Base-by-base conservation (phyloP, 92 coral and sea anemone genomes). In the Ricordea florida region DNA sequence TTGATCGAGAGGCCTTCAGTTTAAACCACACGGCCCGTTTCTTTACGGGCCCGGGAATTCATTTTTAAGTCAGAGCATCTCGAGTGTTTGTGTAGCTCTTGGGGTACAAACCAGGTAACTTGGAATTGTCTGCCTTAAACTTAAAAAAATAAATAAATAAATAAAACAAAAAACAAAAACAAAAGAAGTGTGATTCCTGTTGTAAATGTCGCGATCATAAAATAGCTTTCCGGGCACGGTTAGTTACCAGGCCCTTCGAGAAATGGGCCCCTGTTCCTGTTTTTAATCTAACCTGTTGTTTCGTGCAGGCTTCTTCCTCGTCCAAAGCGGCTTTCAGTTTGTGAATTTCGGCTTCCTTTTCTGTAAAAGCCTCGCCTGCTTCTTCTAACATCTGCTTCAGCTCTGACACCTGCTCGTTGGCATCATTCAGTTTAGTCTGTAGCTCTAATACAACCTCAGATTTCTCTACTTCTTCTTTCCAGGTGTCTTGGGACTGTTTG, bases 321-420 rank as follows among this genome's bases (percentile, higher is more conserved):
- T 81, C 92, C 15, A 66, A 20, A 3, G 92, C 89, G 0, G 76
- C 64, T 57, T 45, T 82, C 72, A 90, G 55, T 46, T 79, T 72
- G 10, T n/a, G 32, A 1, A 85, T 85, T 36, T 79, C 82, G 0
- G 81, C 60, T 57, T 85, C 90, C 32, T 85, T 85, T 74, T 85
- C 90, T 1, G 82, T 65, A 27, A 85, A 79, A 0, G 87, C 87
- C 55, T 79, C 90, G 0, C 90, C 90, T 10, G 90, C 90, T 11
- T 85, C 90, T 21, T 85, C 87, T 8, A 85, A 51, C 37, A 76
- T 85, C 68, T 85, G 81, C 48, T 79, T 76, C 10, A 80, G 78
- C 46, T 73, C 90, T 16, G 62, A 41, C 4, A 51, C 77, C 43
- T 85, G 81, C 51, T 31, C 79, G 44, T 75, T 83, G 1, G 89